Conservation (phyloP, 2,797 vertebrate genomes). For the Emys orbicularis region DNA sequence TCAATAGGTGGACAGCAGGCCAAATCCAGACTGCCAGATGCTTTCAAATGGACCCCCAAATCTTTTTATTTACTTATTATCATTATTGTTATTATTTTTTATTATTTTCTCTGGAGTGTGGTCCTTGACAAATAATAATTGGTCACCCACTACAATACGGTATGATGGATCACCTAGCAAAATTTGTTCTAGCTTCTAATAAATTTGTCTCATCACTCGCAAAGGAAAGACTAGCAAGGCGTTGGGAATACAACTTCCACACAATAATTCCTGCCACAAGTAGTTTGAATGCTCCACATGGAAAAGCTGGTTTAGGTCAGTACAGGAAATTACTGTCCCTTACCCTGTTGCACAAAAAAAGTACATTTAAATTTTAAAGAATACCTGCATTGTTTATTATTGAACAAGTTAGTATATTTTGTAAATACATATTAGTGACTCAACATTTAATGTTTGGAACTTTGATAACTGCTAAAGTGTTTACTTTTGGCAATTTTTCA, state of each 20-base stretch:
- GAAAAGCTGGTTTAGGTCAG: not conserved
- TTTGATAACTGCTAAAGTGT: not conserved
- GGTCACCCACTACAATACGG: not conserved
- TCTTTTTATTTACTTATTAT: not conserved
- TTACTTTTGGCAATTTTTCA: not conserved
- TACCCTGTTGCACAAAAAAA: not conserved
- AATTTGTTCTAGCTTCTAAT: not conserved
- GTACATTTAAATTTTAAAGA: not conserved
- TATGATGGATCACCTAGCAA: not conserved
- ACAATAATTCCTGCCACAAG: not conserved
- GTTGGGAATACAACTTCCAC: not conserved
- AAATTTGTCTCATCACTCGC: not conserved
- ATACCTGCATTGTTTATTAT: not conserved
- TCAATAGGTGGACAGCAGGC: not conserved
- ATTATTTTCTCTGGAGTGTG: not conserved
- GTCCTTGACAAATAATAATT: not conserved
- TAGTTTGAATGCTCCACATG: not conserved
- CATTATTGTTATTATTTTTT: not conserved
- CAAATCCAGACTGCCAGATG: not conserved
- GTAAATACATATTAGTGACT: not conserved
- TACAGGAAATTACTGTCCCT: not conserved
- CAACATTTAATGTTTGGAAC: not conserved
- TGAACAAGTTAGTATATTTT: not conserved
- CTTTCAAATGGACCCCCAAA: not conserved
- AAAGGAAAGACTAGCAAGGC: not conserved